A percentile compares a stretch with the other conserved stretches of the same genome.
Evolutionary conservation across 1,140 invertebrate species (phyloP).

Genomic region (Habropoda laboriosa): DNA sequence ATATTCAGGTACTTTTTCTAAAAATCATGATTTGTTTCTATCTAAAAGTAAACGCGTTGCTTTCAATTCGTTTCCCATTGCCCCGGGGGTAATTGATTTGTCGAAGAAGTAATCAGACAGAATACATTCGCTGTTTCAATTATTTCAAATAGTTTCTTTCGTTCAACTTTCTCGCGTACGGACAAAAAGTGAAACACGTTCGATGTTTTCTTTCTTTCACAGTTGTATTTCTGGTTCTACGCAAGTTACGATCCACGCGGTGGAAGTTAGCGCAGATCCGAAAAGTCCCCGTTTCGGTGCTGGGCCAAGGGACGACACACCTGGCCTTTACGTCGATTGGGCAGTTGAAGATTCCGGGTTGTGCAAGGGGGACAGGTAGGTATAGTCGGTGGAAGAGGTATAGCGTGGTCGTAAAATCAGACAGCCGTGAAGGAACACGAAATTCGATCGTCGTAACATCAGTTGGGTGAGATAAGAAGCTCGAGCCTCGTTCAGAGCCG

Average conservation of each 20-base stretch:
- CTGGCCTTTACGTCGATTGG: slow-evolving; percentile 88
- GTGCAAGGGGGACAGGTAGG: slow-evolving; percentile 90
- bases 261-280: slow-evolving; percentile 86
- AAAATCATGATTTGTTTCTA: neutral
- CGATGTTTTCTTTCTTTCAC: slow-evolving; percentile 32
- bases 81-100: too few relatives aligned
- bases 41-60: neutral
- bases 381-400: too few relatives aligned
- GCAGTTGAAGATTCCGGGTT: slow-evolving; percentile 88
- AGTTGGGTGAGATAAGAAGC: too few relatives aligned
- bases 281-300: slow-evolving; percentile 85
- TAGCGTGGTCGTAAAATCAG: too few relatives aligned
- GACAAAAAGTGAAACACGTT: neutral
- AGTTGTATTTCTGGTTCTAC: slow-evolving; percentile 82
- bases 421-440: neutral
- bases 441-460: too few relatives aligned
- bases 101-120: too few relatives aligned
- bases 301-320: slow-evolving; percentile 82
- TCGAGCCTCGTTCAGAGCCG: too few relatives aligned
- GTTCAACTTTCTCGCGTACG: too few relatives aligned
- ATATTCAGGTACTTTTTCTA: slow-evolving; percentile 84
- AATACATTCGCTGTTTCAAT: too few relatives aligned
- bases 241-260: slow-evolving; percentile 84
- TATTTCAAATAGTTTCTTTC: too few relatives aligned
- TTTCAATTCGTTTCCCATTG: neutral